A percentile compares a stretch with the other conserved stretches of the same genome.
These are phyloP conservation scores for Agriopis leucophaearia DNA, from an alignment of 2,888 invertebrate genomes.

Conservation along the genomic window DNA sequence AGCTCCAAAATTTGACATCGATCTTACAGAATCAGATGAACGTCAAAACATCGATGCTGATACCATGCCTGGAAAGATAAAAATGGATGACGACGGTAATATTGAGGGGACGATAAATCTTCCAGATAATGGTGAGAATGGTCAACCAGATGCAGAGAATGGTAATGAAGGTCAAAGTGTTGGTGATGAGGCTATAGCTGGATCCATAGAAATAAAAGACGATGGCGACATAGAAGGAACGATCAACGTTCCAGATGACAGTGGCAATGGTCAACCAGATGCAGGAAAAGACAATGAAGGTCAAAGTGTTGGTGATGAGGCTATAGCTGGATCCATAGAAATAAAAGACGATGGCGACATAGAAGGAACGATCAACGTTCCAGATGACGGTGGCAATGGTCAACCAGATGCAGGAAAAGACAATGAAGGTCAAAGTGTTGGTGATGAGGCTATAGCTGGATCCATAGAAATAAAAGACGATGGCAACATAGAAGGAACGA, in stretches of 20 bases:
- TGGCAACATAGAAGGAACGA: slow-evolving; percentile 4
- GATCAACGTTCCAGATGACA: slow-evolving; percentile 6
- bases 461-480: slow-evolving; percentile 10
- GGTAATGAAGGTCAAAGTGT: background rate
- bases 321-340: slow-evolving; percentile 8
- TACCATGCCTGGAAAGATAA: slow-evolving; percentile 2
- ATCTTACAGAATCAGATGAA: background rate
- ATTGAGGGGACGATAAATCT: slow-evolving; percentile 16
- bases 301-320: no score
- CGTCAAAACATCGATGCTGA: background rate
- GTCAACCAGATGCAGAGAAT: background rate
- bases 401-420: background rate
- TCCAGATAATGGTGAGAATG: slow-evolving; percentile 2
- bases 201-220: slow-evolving; percentile 7
- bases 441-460: background rate
- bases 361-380: slow-evolving; percentile 11
- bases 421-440: no score
- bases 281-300: background rate
- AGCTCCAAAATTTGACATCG: background rate
- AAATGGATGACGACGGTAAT: slow-evolving; percentile 13
- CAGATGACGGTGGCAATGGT: background rate
- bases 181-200: background rate
- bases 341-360: slow-evolving; percentile 4
- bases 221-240: slow-evolving; percentile 15
- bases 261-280: background rate